Base-by-base conservation (phyloP, 2,113 vertebrate genomes). In the Colossoma macropomum region DNA sequence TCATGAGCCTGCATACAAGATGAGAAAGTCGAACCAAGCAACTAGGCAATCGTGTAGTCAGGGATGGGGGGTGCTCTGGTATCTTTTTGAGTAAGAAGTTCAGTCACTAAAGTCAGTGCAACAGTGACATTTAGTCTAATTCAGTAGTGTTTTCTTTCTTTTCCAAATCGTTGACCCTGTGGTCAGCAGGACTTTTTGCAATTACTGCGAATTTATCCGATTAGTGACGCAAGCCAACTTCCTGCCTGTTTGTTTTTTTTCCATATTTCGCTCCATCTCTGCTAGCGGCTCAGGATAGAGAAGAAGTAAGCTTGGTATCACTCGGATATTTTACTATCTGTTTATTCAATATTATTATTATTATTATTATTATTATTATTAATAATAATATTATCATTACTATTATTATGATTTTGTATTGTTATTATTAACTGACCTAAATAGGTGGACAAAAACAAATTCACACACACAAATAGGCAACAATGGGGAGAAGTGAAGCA, bases 311-410 rank as follows among this genome's bases (percentile, higher is more conserved):
- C 96, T 96, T 94, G 92, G 95, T 91, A 91, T 92, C 95, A 94
- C 94, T 96, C 94, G 92, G 93, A 95, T 88, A 94, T 97, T 96
- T 96, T 96, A 90, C 95, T 94, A 94, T 95, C 85, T 91, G 94
- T 95, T 96, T 92, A 91, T 96, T 93, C 95, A 95, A 95, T 95
- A 82, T 92, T 87, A 96, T 92, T 71, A 92, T 79, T 77, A 50
- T 84, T 75, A 63, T 76, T 50, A 52, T 59, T 77, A 62, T 77
- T 77, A 75, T 75, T 75, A 95, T 95, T 95, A 83, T 91, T 88
- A 96, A 86, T 83, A 81, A 82, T 54, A 75, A 32, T 75, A 95
- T 95, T 95, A 83, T 92, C 87, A 96, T 87, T 83, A 83, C 84
- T 82, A 52, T 87, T 81, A 79, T 45, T n/a, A n/a, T n/a, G n/a